Conservation (phyloP, 2,888 invertebrate species). For the Drosophila multiciliata region DNA sequence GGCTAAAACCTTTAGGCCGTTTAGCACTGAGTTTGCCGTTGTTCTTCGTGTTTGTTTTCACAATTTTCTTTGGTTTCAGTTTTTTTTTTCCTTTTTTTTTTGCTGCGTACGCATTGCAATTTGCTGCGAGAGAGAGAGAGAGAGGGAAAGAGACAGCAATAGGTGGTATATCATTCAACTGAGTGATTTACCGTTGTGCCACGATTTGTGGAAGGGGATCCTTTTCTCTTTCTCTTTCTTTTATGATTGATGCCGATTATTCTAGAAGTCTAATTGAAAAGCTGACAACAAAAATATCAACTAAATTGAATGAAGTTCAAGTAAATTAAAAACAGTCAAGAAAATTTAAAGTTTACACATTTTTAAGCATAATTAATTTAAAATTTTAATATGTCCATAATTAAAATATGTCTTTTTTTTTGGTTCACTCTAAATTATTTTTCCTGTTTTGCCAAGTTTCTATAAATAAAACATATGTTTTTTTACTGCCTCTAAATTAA, state of each 20-base stretch:
- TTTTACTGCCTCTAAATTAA: neutral
- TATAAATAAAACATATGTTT: neutral
- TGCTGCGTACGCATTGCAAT: constrained; percentile 8
- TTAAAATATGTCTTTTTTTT: too few species aligned
- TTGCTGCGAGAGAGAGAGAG: neutral
- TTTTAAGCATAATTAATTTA: too few species aligned
- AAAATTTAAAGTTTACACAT: too few species aligned
- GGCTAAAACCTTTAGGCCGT: constrained; percentile 28
- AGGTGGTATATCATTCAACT: constrained; percentile 36
- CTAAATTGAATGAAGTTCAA: neutral
- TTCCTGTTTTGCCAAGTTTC: too few species aligned
- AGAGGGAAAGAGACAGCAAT: too few species aligned
- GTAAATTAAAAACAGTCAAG: neutral
- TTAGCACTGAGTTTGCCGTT: constrained; percentile 38
- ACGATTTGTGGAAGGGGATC: constrained; percentile 13
- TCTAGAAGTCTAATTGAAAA: constrained; percentile 52
- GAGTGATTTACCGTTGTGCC: constrained; percentile 56
- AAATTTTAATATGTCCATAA: too few species aligned
- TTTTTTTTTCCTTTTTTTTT: neutral
- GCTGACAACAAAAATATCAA: neutral
- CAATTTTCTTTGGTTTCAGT: constrained; percentile 34
- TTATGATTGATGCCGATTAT: constrained; percentile 57
- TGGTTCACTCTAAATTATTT: too few species aligned
- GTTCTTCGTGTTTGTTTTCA: constrained; percentile 1
- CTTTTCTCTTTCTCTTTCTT: neutral